phyloP scores from a whole-genome alignment of 2,113 vertebrate genomes.

The Garra rufa region DNA sequence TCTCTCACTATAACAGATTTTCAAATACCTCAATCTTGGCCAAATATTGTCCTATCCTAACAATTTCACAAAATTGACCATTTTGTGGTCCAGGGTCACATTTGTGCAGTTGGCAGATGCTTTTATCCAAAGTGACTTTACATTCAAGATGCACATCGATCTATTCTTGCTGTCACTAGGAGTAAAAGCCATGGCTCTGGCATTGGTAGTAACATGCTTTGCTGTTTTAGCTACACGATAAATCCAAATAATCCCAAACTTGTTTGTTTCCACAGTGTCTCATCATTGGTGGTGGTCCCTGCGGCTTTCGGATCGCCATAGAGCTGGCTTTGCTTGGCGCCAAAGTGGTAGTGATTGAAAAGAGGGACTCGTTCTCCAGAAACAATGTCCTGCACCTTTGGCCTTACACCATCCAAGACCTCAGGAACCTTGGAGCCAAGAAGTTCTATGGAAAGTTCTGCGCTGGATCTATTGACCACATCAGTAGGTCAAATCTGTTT shows the following conservation, averaged over 20 bases:
- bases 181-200: too few relatives aligned
- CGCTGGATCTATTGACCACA: conserved; percentile 95
- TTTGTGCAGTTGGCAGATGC: too few relatives aligned
- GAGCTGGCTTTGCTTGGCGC: conserved; percentile 93
- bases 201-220: too few relatives aligned
- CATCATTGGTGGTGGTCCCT: conserved; percentile 92
- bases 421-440: conserved; percentile 92
- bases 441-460: conserved; percentile 99
- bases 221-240: too few relatives aligned
- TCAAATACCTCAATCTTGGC: too few relatives aligned
- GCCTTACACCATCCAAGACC: conserved; percentile 97
- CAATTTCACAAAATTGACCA: too few relatives aligned
- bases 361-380: conserved; percentile 94
- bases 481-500: conserved; percentile 84
- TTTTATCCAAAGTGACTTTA: too few relatives aligned
- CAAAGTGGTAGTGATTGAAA: conserved; percentile 94
- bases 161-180: too few relatives aligned
- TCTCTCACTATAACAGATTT: too few relatives aligned
- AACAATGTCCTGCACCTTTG: conserved; percentile 98
- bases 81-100: too few relatives aligned
- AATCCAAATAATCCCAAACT: not conserved
- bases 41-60: too few relatives aligned
- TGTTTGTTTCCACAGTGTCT: conserved; percentile 81
- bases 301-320: conserved; percentile 91
- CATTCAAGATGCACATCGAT: too few relatives aligned